These are phyloP conservation scores for Tipula confusa DNA, from an alignment of 2,888 invertebrate species.

Conservation along the genomic window DNA sequence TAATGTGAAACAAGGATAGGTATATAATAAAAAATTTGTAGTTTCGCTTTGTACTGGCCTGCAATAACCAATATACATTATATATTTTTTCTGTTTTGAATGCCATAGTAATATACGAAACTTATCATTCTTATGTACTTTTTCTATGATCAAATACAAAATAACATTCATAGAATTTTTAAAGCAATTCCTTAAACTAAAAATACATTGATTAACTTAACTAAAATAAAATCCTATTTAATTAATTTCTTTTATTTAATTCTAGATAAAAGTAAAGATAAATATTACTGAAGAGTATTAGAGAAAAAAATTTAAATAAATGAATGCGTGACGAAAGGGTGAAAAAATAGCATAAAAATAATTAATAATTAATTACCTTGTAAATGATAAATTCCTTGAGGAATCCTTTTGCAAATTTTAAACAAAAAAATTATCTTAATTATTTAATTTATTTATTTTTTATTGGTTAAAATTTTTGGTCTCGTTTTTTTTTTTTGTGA, in stretches of 20 bases:
- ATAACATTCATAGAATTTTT: no score
- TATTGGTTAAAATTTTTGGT: neutral
- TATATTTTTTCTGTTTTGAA: no score
- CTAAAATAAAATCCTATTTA: neutral
- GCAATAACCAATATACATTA: no score
- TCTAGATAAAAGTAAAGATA: conserved; percentile 3
- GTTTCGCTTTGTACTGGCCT: no score
- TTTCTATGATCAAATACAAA: no score
- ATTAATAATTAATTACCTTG: neutral
- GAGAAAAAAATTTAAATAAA: neutral
- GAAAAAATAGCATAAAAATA: neutral
- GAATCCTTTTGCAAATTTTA: neutral
- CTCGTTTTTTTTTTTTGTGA: neutral
- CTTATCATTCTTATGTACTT: no score
- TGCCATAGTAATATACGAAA: no score
- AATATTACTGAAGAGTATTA: neutral
- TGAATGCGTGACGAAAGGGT: neutral
- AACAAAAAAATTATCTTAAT: neutral
- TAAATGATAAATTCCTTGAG: neutral
- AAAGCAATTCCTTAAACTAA: neutral
- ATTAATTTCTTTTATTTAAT: conserved; percentile 20
- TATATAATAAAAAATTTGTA: no score
- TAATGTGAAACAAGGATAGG: no score
- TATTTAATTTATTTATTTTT: neutral
- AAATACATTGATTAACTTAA: neutral